phyloP scores from a whole-genome alignment of 2,888 invertebrate genomes.

The Gari tellinella region DNA sequence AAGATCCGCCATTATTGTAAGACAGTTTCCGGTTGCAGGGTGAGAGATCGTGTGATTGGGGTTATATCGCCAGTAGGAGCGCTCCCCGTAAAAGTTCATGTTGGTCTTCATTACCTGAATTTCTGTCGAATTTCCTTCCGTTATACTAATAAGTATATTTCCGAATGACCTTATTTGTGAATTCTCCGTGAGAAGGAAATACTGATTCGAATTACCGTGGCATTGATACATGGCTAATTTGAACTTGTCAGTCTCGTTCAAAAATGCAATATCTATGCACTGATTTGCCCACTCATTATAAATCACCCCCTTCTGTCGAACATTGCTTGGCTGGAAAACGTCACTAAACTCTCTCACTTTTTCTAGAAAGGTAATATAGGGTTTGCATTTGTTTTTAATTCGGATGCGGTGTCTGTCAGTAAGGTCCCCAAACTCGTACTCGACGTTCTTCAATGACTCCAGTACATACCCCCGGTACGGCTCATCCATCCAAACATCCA shows the following conservation, averaged over 20 bases:
- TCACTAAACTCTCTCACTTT: conserved; percentile 7
- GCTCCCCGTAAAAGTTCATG: too few relatives aligned
- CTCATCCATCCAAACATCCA: conserved; percentile 10
- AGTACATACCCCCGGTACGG: conserved; percentile 1
- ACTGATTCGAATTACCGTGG: conserved; percentile 7
- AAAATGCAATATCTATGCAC: background rate
- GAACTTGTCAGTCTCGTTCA: background rate
- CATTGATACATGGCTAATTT: conserved; percentile 1
- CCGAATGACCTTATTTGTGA: background rate
- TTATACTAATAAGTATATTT: too few relatives aligned
- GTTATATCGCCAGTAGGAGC: too few relatives aligned
- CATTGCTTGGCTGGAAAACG: conserved; percentile 1
- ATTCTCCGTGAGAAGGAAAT: conserved; percentile 7
- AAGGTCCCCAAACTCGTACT: background rate
- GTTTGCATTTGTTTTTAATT: conserved; percentile 13
- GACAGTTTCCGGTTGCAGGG: too few relatives aligned
- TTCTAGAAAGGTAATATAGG: conserved; percentile 7
- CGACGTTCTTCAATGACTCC: background rate
- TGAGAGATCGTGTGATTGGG: too few relatives aligned
- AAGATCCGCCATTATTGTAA: too few relatives aligned
- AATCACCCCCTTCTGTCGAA: background rate
- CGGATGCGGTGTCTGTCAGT: background rate
- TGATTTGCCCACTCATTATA: background rate
- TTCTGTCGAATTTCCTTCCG: too few relatives aligned
- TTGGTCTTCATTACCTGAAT: too few relatives aligned